A percentile compares a stretch with the other conserved stretches of the same genome.
phyloP scores from a whole-genome alignment of 1,140 invertebrate genomes.

The Drosophila leontia region DNA sequence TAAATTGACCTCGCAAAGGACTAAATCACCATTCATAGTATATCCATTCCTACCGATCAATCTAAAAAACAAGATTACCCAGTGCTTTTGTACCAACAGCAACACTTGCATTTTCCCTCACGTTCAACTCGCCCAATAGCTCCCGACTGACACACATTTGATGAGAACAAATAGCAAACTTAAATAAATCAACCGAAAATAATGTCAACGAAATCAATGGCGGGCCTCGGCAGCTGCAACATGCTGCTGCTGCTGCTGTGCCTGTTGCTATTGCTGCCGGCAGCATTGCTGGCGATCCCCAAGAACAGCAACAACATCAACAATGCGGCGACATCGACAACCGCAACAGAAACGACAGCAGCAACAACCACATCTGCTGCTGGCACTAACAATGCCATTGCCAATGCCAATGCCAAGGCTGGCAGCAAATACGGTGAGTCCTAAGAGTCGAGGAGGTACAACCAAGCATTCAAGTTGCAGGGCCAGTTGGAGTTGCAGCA shows the following conservation, averaged over 20 bases:
- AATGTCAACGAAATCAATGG: constrained; percentile 78
- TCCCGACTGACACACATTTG: constrained; percentile 66
- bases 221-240: constrained; percentile 44
- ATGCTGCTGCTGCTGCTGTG: constrained; percentile 46
- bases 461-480: constrained; percentile 30
- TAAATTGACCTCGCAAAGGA: not conserved
- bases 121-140: constrained; percentile 13
- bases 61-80: not conserved
- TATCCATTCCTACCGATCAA: not conserved
- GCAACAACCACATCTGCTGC: constrained; percentile 29
- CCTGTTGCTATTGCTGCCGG: constrained; percentile 55
- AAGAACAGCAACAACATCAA: constrained; percentile 39
- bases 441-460: constrained; percentile 40
- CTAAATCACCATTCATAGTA: not conserved
- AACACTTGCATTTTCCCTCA: constrained; percentile 46
- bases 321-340: constrained; percentile 38
- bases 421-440: constrained; percentile 77
- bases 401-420: constrained; percentile 51
- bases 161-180: constrained; percentile 52
- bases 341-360: constrained; percentile 16
- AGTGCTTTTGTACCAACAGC: constrained; percentile 5
- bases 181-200: constrained; percentile 71
- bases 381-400: constrained; percentile 25
- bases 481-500: constrained; percentile 37
- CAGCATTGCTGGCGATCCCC: constrained; percentile 52